A percentile compares a stretch with the other conserved stretches of the same genome.
Evolutionary conservation across 2,888 invertebrate genomes (phyloP).

Genomic region (Drosophila leonis): DNA sequence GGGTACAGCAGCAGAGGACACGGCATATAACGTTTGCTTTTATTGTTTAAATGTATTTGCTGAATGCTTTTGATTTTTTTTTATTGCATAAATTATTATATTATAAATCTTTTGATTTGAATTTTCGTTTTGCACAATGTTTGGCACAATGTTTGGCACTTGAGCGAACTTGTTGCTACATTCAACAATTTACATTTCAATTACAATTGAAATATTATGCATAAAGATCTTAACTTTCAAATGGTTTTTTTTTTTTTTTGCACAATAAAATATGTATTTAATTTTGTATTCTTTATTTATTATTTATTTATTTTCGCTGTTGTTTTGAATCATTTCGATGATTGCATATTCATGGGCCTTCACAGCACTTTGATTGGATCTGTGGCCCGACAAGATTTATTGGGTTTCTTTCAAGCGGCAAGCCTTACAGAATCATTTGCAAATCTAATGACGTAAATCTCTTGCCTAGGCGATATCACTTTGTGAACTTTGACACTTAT

Average conservation of each 20-base stretch:
- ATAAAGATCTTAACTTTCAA: slow-evolving; percentile 41
- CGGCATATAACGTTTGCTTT: slow-evolving; percentile 12
- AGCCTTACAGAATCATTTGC: slow-evolving; percentile 53
- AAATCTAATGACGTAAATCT: slow-evolving; percentile 55
- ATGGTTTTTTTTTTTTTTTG: slow-evolving; percentile 31
- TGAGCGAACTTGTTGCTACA: slow-evolving; percentile 38
- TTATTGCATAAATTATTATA: slow-evolving; percentile 52
- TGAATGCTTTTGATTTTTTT: slow-evolving; percentile 30
- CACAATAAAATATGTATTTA: slow-evolving; percentile 39
- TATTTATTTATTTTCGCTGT: slow-evolving; percentile 38
- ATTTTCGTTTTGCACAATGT: slow-evolving; percentile 64
- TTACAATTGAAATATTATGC: slow-evolving; percentile 48
- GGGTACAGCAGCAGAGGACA: slow-evolving; percentile 43
- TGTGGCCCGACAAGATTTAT: slow-evolving; percentile 62
- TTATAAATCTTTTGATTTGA: slow-evolving; percentile 39
- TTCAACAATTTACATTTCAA: slow-evolving; percentile 55
- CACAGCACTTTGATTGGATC: slow-evolving; percentile 55
- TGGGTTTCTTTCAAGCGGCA: slow-evolving; percentile 50
- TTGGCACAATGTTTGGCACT: slow-evolving; percentile 74
- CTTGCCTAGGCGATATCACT: slow-evolving; percentile 19
- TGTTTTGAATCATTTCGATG: slow-evolving; percentile 37
- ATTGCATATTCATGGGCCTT: slow-evolving; percentile 65
- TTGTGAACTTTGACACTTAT: slow-evolving; percentile 31
- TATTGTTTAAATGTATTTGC: slow-evolving; percentile 29
- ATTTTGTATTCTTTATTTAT: slow-evolving; percentile 14